Evolutionary conservation across 2,888 invertebrate species (phyloP).

Genomic region (Heliconius ethilla): DNA sequence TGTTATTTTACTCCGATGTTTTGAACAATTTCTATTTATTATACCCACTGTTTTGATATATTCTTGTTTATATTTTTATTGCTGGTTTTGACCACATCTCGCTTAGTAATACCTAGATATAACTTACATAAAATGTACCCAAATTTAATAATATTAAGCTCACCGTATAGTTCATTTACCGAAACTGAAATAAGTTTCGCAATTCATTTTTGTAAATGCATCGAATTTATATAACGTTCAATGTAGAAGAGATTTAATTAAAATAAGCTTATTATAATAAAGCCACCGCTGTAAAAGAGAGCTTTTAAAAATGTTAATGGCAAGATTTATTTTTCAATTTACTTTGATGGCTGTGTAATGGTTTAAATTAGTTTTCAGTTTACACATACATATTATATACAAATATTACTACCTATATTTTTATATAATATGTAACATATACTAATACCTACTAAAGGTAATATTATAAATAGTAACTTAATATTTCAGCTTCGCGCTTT

Average conservation of each 20-base stretch:
- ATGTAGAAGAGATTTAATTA: constrained; percentile 19
- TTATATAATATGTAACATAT: no score
- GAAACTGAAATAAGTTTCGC: constrained; percentile 8
- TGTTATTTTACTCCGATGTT: not conserved
- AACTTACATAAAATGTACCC: not conserved
- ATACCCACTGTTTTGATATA: not conserved
- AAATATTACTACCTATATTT: no score
- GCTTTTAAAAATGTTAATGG: constrained; percentile 14
- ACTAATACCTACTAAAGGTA: not conserved
- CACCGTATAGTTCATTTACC: not conserved
- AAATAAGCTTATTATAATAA: constrained; percentile 15
- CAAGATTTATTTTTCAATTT: not conserved
- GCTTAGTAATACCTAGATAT: not conserved
- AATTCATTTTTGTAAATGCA: constrained; percentile 16
- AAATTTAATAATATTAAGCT: constrained; percentile 20
- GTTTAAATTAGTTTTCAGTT: not conserved
- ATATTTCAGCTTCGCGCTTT: not conserved
- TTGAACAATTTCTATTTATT: not conserved
- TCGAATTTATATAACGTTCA: constrained; percentile 18
- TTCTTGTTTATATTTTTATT: no score
- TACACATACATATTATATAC: no score
- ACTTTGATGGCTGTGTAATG: not conserved
- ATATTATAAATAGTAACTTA: not conserved
- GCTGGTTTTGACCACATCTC: not conserved
- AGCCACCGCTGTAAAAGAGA: constrained; percentile 12